A percentile compares a stretch with the other conserved stretches of the same genome.
These are phyloP conservation scores for Phalera bucephala DNA, from an alignment of 2,888 invertebrate species.

Conservation along the genomic window DNA sequence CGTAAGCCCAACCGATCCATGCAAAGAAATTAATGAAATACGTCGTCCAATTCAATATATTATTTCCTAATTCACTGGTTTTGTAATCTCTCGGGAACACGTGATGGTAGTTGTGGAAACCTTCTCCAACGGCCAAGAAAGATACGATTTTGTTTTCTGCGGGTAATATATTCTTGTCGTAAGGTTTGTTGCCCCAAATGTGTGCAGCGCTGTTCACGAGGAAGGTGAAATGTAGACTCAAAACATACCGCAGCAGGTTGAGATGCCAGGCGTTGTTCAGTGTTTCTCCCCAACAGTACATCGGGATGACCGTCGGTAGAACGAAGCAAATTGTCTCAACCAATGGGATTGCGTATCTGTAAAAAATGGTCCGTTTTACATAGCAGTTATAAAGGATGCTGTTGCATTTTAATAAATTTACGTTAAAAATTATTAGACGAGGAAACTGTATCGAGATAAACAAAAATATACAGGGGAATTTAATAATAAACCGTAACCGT, in stretches of 20 bases:
- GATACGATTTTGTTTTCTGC: conserved; percentile 31
- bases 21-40: conserved; percentile 36
- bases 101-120: conserved; percentile 54
- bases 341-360: conserved; percentile 24
- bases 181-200: conserved; percentile 67
- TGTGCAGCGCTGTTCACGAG: conserved; percentile 86
- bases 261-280: conserved; percentile 55
- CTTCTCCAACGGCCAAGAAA: conserved; percentile 38
- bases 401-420: too few relatives aligned
- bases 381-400: too few relatives aligned
- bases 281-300: conserved; percentile 81
- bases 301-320: conserved; percentile 80
- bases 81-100: conserved; percentile 50
- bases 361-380: too few relatives aligned
- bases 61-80: conserved; percentile 43
- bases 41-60: conserved; percentile 32
- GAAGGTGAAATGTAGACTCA: conserved; percentile 82
- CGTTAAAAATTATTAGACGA: too few relatives aligned
- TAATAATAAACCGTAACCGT: too few relatives aligned
- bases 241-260: conserved; percentile 74
- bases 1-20: conserved; percentile 37
- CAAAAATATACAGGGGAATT: too few relatives aligned
- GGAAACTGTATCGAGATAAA: too few relatives aligned
- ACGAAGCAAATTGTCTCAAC: conserved; percentile 40
- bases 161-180: conserved; percentile 50